Percentiles rank a stretch among this genome's conserved stretches.
Evolutionary conservation across 2,888 invertebrate genomes (phyloP).

Genomic region (Gortyna flavago): DNA sequence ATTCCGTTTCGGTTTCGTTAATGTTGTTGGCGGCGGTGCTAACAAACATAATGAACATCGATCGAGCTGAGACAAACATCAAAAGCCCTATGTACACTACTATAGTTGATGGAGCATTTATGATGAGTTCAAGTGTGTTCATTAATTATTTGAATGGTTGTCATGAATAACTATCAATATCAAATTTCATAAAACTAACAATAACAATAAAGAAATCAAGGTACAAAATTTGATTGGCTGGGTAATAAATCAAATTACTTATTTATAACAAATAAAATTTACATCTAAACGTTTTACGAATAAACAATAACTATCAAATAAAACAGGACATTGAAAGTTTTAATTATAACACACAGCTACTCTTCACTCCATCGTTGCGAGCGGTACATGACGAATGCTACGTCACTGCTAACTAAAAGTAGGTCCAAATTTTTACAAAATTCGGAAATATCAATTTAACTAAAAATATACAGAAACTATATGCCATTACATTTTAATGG

Average conservation of each 20-base stretch:
- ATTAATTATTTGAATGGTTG: constrained; percentile 75
- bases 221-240: constrained; percentile 87
- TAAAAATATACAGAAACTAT: constrained; percentile 78
- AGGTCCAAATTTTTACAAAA: constrained; percentile 62
- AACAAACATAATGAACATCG: constrained; percentile 86
- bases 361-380: constrained; percentile 83
- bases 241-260: constrained; percentile 86
- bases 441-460: constrained; percentile 66
- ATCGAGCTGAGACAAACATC: constrained; percentile 82
- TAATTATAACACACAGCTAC: constrained; percentile 89
- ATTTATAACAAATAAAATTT: constrained; percentile 88
- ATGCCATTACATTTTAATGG: constrained; percentile 85
- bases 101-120: constrained; percentile 58
- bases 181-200: constrained; percentile 85
- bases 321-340: constrained; percentile 89
- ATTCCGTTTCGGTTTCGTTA: constrained; percentile 70
- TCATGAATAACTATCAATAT: constrained; percentile 88
- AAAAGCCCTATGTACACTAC: constrained; percentile 81
- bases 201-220: constrained; percentile 88
- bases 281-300: constrained; percentile 88
- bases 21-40: constrained; percentile 84
- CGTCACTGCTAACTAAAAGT: constrained; percentile 71
- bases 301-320: constrained; percentile 90
- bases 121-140: constrained; percentile 75
- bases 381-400: constrained; percentile 85